phyloP scores from a whole-genome alignment of 1,140 invertebrate species.

The Neotoxoptera formosana region DNA sequence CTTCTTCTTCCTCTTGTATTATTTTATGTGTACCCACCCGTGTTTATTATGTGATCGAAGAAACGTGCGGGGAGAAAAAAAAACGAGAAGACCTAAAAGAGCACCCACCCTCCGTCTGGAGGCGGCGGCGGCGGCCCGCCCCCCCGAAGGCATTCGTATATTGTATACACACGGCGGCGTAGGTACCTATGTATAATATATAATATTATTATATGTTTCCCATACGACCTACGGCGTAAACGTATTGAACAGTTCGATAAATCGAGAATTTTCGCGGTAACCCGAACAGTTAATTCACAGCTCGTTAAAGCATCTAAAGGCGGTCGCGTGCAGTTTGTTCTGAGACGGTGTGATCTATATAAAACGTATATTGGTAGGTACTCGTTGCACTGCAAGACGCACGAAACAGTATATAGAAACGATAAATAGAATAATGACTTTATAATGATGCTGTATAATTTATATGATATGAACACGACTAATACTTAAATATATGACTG shows the following conservation, averaged over 20 bases:
- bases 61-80: not conserved
- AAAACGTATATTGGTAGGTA: not conserved
- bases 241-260: not conserved
- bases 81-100: slow-evolving; percentile 14
- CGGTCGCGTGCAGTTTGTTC: not conserved
- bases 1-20: not conserved
- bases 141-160: not conserved
- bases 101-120: not conserved
- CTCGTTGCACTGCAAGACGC: not conserved
- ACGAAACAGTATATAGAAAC: not conserved
- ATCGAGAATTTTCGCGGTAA: not conserved
- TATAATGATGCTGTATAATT: not conserved
- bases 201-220: not conserved
- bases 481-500: not conserved
- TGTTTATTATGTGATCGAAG: not conserved
- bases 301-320: not conserved
- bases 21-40: not conserved
- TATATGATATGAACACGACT: not conserved
- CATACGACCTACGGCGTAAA: not conserved
- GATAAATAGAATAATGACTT: not conserved
- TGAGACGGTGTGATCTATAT: not conserved
- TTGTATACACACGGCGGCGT: too few species aligned
- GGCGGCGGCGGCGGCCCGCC: not conserved
- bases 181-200: not conserved
- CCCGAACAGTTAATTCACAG: not conserved